These are phyloP conservation scores for Brienomyrus brachyistius DNA, from an alignment of 2,113 vertebrate species.

Conservation along the genomic window DNA sequence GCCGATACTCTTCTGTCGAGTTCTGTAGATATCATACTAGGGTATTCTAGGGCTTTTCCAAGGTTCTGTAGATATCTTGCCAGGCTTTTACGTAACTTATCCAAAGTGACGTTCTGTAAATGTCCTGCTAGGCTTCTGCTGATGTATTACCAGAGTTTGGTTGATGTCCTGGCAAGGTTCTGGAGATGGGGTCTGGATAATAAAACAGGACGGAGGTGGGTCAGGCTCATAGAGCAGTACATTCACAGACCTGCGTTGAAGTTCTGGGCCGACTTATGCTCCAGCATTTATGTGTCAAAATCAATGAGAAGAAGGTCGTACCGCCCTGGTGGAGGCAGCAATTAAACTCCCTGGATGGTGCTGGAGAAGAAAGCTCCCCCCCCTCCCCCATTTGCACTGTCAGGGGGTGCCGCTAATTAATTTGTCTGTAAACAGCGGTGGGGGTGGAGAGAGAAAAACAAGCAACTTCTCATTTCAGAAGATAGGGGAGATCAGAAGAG, in stretches of 20 bases:
- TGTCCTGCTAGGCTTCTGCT: not conserved
- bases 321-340: not conserved
- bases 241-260: not conserved
- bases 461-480: slow-evolving; percentile 20
- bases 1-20: not conserved
- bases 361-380: slow-evolving; percentile 7
- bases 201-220: not conserved
- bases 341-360: slow-evolving; percentile 20
- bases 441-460: slow-evolving; percentile 7
- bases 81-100: not conserved
- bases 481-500: slow-evolving; percentile 27
- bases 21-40: not conserved
- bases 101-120: not conserved
- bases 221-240: not conserved
- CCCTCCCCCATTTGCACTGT: not conserved
- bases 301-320: slow-evolving; percentile 14
- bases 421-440: slow-evolving; percentile 24
- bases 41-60: not conserved
- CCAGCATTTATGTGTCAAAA: not conserved
- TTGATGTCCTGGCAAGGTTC: not conserved
- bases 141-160: not conserved
- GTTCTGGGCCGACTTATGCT: not conserved
- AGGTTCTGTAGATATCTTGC: not conserved
- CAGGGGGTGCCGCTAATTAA: slow-evolving; percentile 21
- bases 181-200: not conserved